Base-by-base conservation (phyloP, 2,888 invertebrate genomes). In the Seira ritae region DNA sequence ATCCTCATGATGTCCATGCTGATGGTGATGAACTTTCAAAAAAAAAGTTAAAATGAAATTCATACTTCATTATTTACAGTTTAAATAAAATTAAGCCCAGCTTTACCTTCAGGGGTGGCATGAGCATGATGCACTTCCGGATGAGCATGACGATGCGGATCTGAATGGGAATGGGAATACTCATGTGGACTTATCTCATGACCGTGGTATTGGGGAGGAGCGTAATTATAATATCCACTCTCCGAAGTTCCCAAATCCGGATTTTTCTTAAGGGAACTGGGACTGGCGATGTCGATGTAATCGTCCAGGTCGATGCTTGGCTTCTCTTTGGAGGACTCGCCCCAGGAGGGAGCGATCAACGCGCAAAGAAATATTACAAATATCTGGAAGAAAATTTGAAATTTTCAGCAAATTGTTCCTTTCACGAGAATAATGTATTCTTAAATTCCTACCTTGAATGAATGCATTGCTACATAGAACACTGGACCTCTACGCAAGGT, bases 221-320 rank as follows among this genome's bases (percentile, higher is more conserved):
- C 10, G 10, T n/a, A 20, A 12, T 20, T 12, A 24, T 81, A 76
- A 19, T 81, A 81, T 1, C 75, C 81, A 8, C 75, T 76, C 37
- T 76, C 81, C 4, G 81, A 55, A 2, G 76, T 76, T 15, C 62
- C 23, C 6, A 81, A 74, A 15, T 75, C 66, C 22, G 70, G 68
- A 20, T n/a, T 60, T n/a, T 17, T 55, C 31, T n/a, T n/a, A n/a
- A n/a, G n/a, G n/a, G 31, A 2, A 31, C 8, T 31, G 2, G 31
- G 2, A 4, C 17, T 24, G 3, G 46, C 67, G 4, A 37, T 73
- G 15, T 81, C 75, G 15, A 81, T 66, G n/a, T 81, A 81, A 22
- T 81, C 81, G 0, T 75, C 76, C 70, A 81, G 60, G 23, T 81
- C 81, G 0, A 80, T 22, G 2, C 50, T 75, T 15, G 69, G 68